Evolutionary conservation across 2,888 invertebrate species (phyloP).

Genomic region (Cheilosia soror): DNA sequence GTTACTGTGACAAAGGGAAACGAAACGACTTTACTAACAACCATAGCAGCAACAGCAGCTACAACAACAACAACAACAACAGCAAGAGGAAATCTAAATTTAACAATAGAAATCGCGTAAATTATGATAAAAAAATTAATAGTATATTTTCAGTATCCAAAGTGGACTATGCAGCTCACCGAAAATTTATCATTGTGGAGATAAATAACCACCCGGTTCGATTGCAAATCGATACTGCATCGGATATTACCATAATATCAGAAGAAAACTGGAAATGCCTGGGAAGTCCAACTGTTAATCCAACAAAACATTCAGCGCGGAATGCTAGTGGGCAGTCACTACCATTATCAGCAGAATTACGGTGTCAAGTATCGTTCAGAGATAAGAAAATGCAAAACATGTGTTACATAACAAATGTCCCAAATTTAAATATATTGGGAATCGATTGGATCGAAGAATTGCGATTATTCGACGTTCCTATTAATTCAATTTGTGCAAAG

Average conservation of each 20-base stretch:
- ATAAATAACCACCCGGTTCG: conserved; percentile 16
- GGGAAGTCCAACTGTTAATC: conserved; percentile 28
- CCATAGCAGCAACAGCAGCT: not conserved
- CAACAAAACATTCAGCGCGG: conserved; percentile 38
- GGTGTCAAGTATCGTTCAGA: conserved; percentile 32
- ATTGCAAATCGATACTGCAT: conserved; percentile 44
- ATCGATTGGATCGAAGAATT: conserved; percentile 69
- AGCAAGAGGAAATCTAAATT: not conserved
- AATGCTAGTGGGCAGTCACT: conserved; percentile 59
- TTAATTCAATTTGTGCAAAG: conserved; percentile 42
- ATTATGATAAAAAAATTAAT: conserved; percentile 9
- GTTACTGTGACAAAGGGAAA: conserved; percentile 51
- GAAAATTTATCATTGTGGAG: conserved; percentile 23
- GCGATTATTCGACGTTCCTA: conserved; percentile 56
- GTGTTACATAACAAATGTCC: conserved; percentile 32
- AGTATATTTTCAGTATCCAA: conserved; percentile 45
- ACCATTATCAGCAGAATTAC: conserved; percentile 23
- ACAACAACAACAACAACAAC: not conserved
- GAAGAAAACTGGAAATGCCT: conserved; percentile 50
- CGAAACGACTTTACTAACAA: not conserved
- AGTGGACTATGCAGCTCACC: conserved; percentile 8
- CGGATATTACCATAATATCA: conserved; percentile 48
- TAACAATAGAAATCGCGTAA: conserved; percentile 1
- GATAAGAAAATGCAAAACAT: conserved; percentile 15
- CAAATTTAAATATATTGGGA: conserved; percentile 53